These are phyloP conservation scores for Drosophila limbata DNA, from an alignment of 2,888 invertebrate species.

Conservation along the genomic window DNA sequence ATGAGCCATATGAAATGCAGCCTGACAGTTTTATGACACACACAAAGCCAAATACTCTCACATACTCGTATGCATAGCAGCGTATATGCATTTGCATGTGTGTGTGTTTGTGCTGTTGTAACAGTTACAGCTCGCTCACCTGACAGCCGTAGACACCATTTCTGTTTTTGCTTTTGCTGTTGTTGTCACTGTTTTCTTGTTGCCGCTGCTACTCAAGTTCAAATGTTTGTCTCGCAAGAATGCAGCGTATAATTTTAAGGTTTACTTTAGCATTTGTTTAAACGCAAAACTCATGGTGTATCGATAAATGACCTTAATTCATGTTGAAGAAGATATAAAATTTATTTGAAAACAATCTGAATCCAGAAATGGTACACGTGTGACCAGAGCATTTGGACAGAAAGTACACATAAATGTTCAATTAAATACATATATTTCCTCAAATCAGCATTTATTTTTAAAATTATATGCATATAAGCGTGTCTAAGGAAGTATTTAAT, in stretches of 20 bases:
- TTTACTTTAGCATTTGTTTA: slow-evolving; percentile 10
- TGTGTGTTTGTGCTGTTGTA: slow-evolving; percentile 32
- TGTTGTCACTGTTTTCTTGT: slow-evolving; percentile 8
- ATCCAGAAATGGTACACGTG: neutral
- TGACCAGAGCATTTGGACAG: neutral
- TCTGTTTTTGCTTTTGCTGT: slow-evolving; percentile 18
- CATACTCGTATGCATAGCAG: slow-evolving; percentile 13
- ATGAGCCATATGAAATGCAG: slow-evolving; percentile 72
- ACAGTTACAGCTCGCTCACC: slow-evolving; percentile 50
- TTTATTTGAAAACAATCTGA: neutral
- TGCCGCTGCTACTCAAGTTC: slow-evolving; percentile 32
- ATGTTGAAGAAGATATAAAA: slow-evolving; percentile 2
- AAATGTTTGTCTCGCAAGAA: slow-evolving; percentile 31
- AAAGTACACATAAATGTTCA: neutral
- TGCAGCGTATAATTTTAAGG: slow-evolving; percentile 10
- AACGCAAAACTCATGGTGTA: slow-evolving; percentile 11
- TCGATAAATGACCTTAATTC: slow-evolving; percentile 24
- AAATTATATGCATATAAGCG: too few relatives aligned
- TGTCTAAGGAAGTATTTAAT: too few relatives aligned
- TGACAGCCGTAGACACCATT: slow-evolving; percentile 47
- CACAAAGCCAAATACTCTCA: slow-evolving; percentile 32
- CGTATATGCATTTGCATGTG: slow-evolving; percentile 10
- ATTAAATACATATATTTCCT: neutral
- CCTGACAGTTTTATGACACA: slow-evolving; percentile 76
- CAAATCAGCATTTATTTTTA: neutral